phyloP scores from a whole-genome alignment of 2,888 invertebrate genomes.

The Scaptomyza parva region DNA sequence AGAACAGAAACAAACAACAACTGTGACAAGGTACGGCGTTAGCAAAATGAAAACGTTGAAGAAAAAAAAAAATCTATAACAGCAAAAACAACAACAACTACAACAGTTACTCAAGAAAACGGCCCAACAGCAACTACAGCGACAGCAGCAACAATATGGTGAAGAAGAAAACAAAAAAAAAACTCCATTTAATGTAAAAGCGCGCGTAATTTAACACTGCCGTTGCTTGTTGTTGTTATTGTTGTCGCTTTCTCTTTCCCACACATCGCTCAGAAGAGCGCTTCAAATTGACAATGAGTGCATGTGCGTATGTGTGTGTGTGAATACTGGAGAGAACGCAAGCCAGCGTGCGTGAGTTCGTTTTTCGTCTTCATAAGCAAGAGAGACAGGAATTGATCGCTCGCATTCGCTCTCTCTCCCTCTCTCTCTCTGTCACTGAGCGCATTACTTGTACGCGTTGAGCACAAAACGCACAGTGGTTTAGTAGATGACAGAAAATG shows the following conservation, averaged over 20 bases:
- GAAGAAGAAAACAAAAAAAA: constrained; percentile 24
- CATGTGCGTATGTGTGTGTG: not conserved
- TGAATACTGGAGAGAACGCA: constrained; percentile 9
- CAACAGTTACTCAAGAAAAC: constrained; percentile 30
- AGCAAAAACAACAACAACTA: not conserved
- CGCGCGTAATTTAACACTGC: constrained; percentile 79
- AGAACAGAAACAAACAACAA: constrained; percentile 34
- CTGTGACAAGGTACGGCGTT: constrained; percentile 4
- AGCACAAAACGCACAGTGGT: constrained; percentile 39
- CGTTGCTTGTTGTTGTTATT: constrained; percentile 45
- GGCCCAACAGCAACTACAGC: not conserved
- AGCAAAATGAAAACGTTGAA: constrained; percentile 38
- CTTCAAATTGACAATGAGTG: constrained; percentile 20
- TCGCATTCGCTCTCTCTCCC: not conserved
- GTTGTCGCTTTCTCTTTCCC: constrained; percentile 75
- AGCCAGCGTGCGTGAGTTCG: constrained; percentile 4
- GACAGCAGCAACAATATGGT: constrained; percentile 8
- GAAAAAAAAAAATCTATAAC: constrained; percentile 4
- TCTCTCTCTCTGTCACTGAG: constrained; percentile 16
- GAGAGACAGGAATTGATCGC: constrained; percentile 8
- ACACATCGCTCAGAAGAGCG: constrained; percentile 35
- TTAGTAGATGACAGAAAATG: not conserved
- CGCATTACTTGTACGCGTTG: constrained; percentile 25
- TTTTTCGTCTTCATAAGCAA: not conserved
- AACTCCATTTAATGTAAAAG: constrained; percentile 71